Evolutionary conservation across 2,797 vertebrate genomes (phyloP).

Genomic region (Morelia viridis): DNA sequence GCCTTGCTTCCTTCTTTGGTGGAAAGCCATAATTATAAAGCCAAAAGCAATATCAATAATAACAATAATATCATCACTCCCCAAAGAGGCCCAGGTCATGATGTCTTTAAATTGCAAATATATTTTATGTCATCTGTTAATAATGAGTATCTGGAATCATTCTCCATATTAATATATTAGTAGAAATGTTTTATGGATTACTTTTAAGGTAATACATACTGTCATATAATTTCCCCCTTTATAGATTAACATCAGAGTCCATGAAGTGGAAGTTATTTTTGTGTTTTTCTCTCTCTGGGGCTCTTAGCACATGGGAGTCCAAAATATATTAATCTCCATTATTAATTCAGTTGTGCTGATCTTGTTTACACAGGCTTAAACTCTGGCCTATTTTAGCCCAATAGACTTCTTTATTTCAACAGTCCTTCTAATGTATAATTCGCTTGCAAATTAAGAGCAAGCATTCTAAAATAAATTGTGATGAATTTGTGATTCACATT

Average conservation of each 20-base stretch:
- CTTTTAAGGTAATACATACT: background rate
- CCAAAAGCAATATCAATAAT: background rate
- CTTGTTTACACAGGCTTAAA: slow-evolving; percentile 20
- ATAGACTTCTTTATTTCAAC: background rate
- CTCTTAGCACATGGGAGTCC: background rate
- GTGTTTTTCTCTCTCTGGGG: background rate
- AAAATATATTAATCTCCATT: slow-evolving; percentile 1
- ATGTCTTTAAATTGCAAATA: background rate
- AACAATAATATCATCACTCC: background rate
- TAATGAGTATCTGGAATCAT: background rate
- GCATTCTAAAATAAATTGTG: background rate
- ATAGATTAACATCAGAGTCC: background rate
- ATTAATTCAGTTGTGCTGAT: background rate
- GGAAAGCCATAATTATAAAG: background rate
- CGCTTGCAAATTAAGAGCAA: background rate
- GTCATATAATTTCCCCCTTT: background rate
- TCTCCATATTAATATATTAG: background rate
- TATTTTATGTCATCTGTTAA: background rate
- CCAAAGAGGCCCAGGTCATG: background rate
- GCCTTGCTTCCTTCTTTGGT: background rate
- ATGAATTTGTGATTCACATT: background rate
- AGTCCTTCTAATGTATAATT: slow-evolving; percentile 1
- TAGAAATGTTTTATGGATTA: background rate
- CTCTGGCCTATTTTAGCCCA: background rate
- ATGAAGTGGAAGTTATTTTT: background rate